A percentile compares a stretch with the other conserved stretches of the same genome.
phyloP scores from a whole-genome alignment of 2,888 invertebrate species.

The Blastobasis lacticolella region DNA sequence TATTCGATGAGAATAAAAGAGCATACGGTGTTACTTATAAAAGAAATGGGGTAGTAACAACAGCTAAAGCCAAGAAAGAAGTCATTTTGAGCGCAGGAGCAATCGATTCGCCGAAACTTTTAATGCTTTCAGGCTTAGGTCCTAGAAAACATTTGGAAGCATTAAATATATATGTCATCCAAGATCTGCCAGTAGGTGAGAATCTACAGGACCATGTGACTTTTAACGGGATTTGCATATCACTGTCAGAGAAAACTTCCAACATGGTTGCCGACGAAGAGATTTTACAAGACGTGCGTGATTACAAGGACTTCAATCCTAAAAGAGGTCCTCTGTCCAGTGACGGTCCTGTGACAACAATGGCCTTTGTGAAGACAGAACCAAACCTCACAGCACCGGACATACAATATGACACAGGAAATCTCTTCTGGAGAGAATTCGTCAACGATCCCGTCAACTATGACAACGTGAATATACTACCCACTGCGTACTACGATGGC shows the following conservation, averaged over 20 bases:
- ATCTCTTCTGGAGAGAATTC: slow-evolving; percentile 57
- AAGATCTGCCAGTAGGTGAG: slow-evolving; percentile 47
- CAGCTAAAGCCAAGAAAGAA: slow-evolving; percentile 43
- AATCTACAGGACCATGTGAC: slow-evolving; percentile 56
- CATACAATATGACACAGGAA: slow-evolving; percentile 73
- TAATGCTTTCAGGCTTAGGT: slow-evolving; percentile 55
- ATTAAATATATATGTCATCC: slow-evolving; percentile 31
- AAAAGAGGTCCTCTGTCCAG: slow-evolving; percentile 64
- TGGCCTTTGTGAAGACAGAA: slow-evolving; percentile 71
- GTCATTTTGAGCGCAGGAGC: slow-evolving; percentile 45
- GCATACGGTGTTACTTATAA: slow-evolving; percentile 44
- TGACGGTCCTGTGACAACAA: slow-evolving; percentile 68
- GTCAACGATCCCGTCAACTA: slow-evolving; percentile 57
- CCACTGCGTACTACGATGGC: slow-evolving; percentile 75
- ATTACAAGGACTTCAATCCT: slow-evolving; percentile 35
- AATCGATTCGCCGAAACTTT: slow-evolving; percentile 44
- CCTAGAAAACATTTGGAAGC: slow-evolving; percentile 37
- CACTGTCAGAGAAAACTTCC: slow-evolving; percentile 62
- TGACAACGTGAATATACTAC: slow-evolving; percentile 45
- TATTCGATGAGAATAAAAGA: slow-evolving; percentile 61
- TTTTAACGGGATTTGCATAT: slow-evolving; percentile 62
- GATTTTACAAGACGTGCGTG: slow-evolving; percentile 41
- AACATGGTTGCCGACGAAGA: slow-evolving; percentile 50
- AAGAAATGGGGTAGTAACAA: slow-evolving; percentile 22
- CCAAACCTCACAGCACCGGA: slow-evolving; percentile 71